Conservation (phyloP, 2,113 vertebrate genomes). For the Scalopus aquaticus region DNA sequence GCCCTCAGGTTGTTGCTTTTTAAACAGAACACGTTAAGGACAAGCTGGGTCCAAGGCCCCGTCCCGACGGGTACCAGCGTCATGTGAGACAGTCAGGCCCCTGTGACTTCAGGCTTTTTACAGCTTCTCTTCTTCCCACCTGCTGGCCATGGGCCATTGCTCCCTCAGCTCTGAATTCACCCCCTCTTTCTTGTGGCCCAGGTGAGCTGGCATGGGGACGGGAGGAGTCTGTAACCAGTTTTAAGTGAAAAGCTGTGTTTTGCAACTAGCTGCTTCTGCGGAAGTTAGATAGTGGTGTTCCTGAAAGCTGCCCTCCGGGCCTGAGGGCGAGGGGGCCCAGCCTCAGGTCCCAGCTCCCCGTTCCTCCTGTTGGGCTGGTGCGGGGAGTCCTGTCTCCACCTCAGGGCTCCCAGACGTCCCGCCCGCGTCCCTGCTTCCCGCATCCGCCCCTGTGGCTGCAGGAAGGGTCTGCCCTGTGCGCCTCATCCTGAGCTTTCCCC, state of each 20-base stretch:
- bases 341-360: rapidly evolving
- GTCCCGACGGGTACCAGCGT: neutral
- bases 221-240: neutral
- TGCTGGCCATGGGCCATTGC: neutral
- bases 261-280: neutral
- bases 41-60: neutral
- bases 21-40: neutral
- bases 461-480: neutral
- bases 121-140: neutral
- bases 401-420: neutral
- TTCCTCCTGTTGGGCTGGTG: neutral
- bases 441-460: neutral
- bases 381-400: neutral
- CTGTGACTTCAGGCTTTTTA: neutral
- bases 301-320: neutral
- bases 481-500: neutral
- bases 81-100: neutral
- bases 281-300: neutral
- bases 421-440: rapidly evolving
- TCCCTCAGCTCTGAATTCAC: neutral
- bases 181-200: neutral
- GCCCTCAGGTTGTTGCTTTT: neutral
- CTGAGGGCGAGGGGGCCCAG: neutral
- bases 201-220: neutral
- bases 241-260: neutral